Percentiles rank a stretch among this genome's conserved stretches.
Conservation (phyloP, 1,140 invertebrate species). For the Mamestra configurata region DNA sequence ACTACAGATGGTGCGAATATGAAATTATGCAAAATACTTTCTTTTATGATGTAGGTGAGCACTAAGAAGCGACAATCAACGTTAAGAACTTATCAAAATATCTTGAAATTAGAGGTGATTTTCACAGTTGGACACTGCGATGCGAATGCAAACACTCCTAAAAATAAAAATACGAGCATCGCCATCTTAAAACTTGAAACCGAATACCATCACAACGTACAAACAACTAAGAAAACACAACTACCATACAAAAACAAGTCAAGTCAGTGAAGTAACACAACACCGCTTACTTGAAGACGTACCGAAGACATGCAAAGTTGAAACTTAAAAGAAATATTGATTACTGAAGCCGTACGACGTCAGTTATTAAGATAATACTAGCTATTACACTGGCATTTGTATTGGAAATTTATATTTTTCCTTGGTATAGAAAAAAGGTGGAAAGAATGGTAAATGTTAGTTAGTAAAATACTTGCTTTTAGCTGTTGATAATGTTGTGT, state of each 20-base stretch:
- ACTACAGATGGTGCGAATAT: too few relatives aligned
- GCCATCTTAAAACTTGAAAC: not conserved
- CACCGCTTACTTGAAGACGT: not conserved
- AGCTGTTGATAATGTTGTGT: not conserved
- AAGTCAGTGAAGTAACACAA: not conserved
- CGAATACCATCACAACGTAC: not conserved
- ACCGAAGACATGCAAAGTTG: conserved; percentile 18
- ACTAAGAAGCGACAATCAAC: too few relatives aligned
- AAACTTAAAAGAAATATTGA: conserved; percentile 19
- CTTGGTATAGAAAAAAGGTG: not conserved
- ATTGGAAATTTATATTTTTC: not conserved
- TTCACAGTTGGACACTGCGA: too few relatives aligned
- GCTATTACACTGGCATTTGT: not conserved
- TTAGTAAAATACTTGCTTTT: not conserved
- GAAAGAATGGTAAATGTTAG: not conserved
- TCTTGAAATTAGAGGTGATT: too few relatives aligned
- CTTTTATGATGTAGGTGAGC: too few relatives aligned
- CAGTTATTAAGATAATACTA: not conserved
- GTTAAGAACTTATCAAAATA: too few relatives aligned
- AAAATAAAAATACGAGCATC: too few relatives aligned
- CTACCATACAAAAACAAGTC: conserved; percentile 3
- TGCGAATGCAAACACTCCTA: too few relatives aligned
- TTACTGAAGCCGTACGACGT: not conserved
- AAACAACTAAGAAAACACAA: not conserved
- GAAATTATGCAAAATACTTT: too few relatives aligned